phyloP scores from a whole-genome alignment of 2,113 vertebrate genomes.

The Canis aureus region DNA sequence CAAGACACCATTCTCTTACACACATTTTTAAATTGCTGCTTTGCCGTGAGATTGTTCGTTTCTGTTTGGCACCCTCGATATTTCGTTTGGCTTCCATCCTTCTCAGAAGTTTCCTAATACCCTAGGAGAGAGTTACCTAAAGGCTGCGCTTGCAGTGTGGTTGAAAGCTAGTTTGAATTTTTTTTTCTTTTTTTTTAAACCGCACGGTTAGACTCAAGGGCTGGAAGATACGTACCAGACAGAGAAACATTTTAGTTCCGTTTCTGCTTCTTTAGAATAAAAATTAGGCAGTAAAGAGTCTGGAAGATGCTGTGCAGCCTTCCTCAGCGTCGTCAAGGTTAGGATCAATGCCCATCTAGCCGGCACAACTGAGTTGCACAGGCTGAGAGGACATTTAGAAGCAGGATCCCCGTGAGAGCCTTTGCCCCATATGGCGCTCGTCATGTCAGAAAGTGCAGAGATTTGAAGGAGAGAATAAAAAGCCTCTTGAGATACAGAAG shows the following conservation, averaged over 20 bases:
- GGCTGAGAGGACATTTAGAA: conserved; percentile 13
- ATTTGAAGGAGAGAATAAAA: neutral
- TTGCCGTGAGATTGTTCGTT: neutral
- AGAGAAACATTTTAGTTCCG: neutral
- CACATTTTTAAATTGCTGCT: neutral
- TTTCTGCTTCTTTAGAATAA: conserved; percentile 2
- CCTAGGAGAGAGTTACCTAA: neutral
- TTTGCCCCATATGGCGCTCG: neutral
- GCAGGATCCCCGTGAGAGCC: neutral
- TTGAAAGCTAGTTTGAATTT: neutral
- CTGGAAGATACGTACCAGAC: neutral
- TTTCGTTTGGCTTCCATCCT: neutral
- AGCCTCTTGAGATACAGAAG: neutral
- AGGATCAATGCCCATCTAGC: neutral
- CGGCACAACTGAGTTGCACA: neutral
- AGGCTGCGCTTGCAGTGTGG: neutral
- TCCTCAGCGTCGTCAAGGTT: neutral
- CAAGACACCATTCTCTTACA: neutral
- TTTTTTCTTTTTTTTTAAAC: neutral
- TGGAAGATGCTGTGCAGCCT: neutral
- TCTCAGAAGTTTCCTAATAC: neutral
- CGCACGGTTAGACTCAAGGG: neutral
- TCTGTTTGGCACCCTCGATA: neutral
- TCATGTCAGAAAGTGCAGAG: neutral
- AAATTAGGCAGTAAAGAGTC: neutral